phyloP scores from a whole-genome alignment of 2,113 vertebrate genomes.

The Callithrix jacchus region DNA sequence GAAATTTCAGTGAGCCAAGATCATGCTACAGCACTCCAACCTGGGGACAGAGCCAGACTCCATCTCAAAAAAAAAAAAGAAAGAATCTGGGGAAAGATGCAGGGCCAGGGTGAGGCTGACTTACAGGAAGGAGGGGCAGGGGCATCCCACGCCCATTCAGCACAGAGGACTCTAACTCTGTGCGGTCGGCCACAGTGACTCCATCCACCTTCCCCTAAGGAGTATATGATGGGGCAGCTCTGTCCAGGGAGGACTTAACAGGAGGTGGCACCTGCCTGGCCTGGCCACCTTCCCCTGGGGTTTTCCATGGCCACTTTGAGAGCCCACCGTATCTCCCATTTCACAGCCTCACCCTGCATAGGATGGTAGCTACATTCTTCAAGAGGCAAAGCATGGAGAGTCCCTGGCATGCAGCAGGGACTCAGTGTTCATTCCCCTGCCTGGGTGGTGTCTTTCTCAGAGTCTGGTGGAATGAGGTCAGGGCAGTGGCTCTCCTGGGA shows the following conservation, averaged over 20 bases:
- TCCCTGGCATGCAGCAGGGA: background rate
- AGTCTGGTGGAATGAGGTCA: slow-evolving; percentile 13
- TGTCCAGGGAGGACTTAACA: background rate
- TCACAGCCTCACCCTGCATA: background rate
- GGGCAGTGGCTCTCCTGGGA: background rate
- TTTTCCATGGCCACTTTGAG: background rate
- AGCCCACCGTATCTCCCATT: background rate
- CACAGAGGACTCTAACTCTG: background rate
- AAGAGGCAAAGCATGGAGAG: background rate
- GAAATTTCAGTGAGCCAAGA: too few relatives aligned
- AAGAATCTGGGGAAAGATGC: background rate
- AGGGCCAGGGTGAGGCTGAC: background rate
- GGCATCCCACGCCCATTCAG: too few relatives aligned
- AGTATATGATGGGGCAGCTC: background rate
- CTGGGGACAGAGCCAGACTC: too few relatives aligned
- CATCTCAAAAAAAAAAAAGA: too few relatives aligned
- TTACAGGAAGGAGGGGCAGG: background rate
- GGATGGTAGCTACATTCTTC: background rate
- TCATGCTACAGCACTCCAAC: too few relatives aligned
- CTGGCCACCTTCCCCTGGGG: background rate
- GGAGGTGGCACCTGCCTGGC: background rate
- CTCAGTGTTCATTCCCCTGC: background rate
- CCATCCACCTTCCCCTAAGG: background rate
- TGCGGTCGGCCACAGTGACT: background rate
- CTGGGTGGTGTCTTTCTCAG: background rate